Percentiles rank a stretch among this genome's conserved stretches.
Conservation (phyloP, 2,888 invertebrate genomes). For the Drosophila dives region DNA sequence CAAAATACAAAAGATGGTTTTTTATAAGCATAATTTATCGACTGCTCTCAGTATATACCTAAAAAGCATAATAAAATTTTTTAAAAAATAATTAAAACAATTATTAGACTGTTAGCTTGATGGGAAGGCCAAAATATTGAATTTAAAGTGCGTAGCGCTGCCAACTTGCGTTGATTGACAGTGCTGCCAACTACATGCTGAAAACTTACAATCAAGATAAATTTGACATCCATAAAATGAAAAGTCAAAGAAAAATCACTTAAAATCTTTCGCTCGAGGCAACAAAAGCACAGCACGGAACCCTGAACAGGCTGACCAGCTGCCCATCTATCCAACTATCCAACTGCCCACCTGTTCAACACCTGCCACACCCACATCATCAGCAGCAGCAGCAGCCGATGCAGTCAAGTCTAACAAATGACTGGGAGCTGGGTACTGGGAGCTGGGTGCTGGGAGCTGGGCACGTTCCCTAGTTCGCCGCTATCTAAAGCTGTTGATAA, state of each 20-base stretch:
- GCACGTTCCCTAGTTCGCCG: constrained; percentile 17
- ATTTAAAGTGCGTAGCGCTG: constrained; percentile 2
- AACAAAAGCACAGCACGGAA: constrained; percentile 66
- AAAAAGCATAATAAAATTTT: background rate
- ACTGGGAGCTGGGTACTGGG: constrained; percentile 40
- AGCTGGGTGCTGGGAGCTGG: constrained; percentile 34
- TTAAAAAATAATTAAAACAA: background rate
- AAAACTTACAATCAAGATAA: constrained; percentile 40
- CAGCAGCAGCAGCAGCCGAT: constrained; percentile 12
- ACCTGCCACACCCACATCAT: constrained; percentile 45
- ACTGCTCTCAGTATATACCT: background rate
- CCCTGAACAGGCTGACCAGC: constrained; percentile 43
- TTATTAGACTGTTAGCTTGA: background rate
- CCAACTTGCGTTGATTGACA: constrained; percentile 36
- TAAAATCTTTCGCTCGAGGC: constrained; percentile 56
- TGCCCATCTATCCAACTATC: constrained; percentile 7
- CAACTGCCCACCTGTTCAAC: constrained; percentile 7
- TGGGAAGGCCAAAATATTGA: background rate
- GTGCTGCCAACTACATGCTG: constrained; percentile 51
- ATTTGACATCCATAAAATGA: constrained; percentile 50
- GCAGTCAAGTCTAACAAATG: constrained; percentile 64
- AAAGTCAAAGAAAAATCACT: constrained; percentile 60
- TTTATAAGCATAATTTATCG: background rate
- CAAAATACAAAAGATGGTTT: background rate
- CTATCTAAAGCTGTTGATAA: constrained; percentile 76